Conservation (phyloP, 64 coral and sea anemone genomes). For the Acropora yongei region DNA sequence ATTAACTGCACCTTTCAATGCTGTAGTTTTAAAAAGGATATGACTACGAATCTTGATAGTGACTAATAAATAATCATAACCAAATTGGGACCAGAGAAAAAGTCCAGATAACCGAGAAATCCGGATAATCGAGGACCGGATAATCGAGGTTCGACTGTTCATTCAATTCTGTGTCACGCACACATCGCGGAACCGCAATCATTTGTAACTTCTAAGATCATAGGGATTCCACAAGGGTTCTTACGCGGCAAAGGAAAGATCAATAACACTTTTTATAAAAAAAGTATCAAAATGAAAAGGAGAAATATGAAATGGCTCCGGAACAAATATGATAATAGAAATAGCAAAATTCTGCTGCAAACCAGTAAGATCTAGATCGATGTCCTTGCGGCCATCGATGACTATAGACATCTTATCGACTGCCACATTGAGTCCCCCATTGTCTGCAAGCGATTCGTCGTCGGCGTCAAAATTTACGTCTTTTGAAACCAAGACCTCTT, state of each 20-base stretch:
- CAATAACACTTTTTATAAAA: not conserved
- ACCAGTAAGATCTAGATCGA: slow-evolving; percentile 87
- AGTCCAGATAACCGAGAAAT: no score
- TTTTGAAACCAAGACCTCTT: slow-evolving; percentile 88
- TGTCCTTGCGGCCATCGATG: slow-evolving; percentile 79
- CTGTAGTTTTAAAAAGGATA: no score
- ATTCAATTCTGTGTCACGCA: not conserved
- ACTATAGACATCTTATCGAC: slow-evolving; percentile 89
- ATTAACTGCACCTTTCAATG: no score
- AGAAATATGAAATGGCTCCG: not conserved
- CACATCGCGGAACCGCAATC: no score
- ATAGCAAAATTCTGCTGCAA: not conserved
- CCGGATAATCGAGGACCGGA: no score
- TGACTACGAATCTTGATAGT: no score
- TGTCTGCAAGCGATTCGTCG: not conserved
- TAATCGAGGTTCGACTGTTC: no score
- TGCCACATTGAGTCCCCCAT: slow-evolving; percentile 68
- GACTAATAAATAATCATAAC: no score
- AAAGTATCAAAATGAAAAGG: not conserved
- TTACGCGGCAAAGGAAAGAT: not conserved
- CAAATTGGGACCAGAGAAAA: no score
- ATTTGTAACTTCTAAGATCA: not conserved
- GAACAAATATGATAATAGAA: not conserved
- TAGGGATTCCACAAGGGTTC: not conserved
- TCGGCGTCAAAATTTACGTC: slow-evolving; percentile 81